A percentile compares a stretch with the other conserved stretches of the same genome.
These are phyloP conservation scores for Amniataba percoides DNA, from an alignment of 2,797 vertebrate species.

Conservation along the genomic window DNA sequence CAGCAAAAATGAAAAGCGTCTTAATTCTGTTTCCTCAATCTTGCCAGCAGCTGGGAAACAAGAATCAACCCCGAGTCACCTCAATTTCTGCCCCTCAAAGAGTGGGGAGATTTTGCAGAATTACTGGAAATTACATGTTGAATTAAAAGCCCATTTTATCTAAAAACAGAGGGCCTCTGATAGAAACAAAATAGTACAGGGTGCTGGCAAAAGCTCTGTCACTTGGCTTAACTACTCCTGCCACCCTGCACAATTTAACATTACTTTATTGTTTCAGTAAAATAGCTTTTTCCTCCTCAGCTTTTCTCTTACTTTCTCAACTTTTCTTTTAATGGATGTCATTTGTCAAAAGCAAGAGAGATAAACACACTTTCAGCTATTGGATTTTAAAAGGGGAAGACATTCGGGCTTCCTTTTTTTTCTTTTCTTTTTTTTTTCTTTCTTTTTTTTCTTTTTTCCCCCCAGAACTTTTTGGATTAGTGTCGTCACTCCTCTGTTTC, in stretches of 20 bases:
- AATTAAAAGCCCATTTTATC: constrained; percentile 75
- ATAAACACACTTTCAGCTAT: constrained; percentile 63
- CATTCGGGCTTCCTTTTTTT: constrained; percentile 7
- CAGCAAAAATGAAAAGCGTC: constrained; percentile 43
- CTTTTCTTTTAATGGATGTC: constrained; percentile 65
- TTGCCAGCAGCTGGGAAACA: constrained; percentile 55
- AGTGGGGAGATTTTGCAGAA: constrained; percentile 63
- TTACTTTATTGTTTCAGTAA: constrained; percentile 71
- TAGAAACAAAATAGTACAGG: constrained; percentile 54
- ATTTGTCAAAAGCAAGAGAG: constrained; percentile 61
- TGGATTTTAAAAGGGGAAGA: constrained; percentile 39
- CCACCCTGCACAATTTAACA: constrained; percentile 61
- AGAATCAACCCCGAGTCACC: constrained; percentile 70
- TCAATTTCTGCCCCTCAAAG: constrained; percentile 74
- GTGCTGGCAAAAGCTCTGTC: constrained; percentile 51
- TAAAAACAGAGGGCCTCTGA: constrained; percentile 66
- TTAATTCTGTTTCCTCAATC: constrained; percentile 62
- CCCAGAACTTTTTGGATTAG: constrained; percentile 60
- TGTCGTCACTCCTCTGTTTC: constrained; percentile 40
- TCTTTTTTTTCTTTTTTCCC: constrained; percentile 2
- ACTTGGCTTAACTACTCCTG: constrained; percentile 68
- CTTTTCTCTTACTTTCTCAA: constrained; percentile 60
- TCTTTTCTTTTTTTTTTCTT: neutral
- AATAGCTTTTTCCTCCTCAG: constrained; percentile 43
- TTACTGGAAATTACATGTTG: constrained; percentile 74